phyloP scores from a whole-genome alignment of 2,113 vertebrate genomes.

The Bombycilla garrulus region DNA sequence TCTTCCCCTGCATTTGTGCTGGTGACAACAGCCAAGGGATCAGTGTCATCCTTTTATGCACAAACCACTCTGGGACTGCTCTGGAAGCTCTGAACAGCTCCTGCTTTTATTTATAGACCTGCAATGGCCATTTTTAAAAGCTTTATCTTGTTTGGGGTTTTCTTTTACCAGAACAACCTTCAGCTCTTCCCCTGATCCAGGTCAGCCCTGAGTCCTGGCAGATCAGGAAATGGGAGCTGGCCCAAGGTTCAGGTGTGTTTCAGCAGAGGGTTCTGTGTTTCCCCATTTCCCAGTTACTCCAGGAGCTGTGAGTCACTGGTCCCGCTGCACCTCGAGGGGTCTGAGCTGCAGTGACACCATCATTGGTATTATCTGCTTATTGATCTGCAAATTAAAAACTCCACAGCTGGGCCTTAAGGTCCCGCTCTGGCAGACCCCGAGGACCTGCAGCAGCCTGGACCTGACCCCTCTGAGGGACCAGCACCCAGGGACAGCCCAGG shows the following conservation, averaged over 20 bases:
- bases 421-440: not conserved
- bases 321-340: not conserved
- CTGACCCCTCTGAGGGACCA: not conserved
- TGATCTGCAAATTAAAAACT: not conserved
- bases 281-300: not conserved
- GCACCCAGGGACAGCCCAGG: not conserved
- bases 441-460: not conserved
- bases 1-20: not conserved
- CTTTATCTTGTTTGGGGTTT: no score
- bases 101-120: not conserved
- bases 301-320: rapidly evolving
- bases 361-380: not conserved
- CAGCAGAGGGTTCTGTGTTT: rapidly evolving
- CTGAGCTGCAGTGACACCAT: not conserved
- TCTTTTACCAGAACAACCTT: not conserved
- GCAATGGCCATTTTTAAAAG: not conserved
- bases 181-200: not conserved
- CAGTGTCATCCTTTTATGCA: not conserved
- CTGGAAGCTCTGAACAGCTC: not conserved
- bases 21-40: not conserved
- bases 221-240: not conserved
- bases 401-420: not conserved
- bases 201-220: not conserved
- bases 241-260: not conserved
- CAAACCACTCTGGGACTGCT: not conserved